Conservation (phyloP, 2,113 vertebrate genomes). For the Melospiza georgiana region DNA sequence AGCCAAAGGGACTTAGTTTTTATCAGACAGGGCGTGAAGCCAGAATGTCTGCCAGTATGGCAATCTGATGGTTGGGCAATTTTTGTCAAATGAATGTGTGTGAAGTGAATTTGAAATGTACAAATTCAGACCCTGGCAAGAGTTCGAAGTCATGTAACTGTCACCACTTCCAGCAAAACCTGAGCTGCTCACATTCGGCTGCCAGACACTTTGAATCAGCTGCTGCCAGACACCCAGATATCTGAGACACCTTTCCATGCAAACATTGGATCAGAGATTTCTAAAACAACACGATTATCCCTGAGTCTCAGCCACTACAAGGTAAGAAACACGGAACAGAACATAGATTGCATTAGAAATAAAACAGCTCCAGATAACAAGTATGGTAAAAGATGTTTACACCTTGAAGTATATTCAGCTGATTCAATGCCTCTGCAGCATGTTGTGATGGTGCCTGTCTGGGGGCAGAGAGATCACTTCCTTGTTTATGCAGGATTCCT, state of each 20-base stretch:
- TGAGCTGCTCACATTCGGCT: slow-evolving; percentile 28
- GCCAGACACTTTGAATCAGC: slow-evolving; percentile 58
- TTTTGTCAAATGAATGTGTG: not conserved
- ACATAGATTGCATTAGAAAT: not conserved
- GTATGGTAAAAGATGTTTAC: not conserved
- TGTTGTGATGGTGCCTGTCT: not conserved
- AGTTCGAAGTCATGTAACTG: slow-evolving; percentile 61
- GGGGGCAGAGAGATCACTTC: not conserved
- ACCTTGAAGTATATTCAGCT: not conserved
- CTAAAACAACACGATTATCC: slow-evolving; percentile 62
- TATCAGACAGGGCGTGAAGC: not conserved
- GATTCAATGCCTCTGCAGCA: not conserved
- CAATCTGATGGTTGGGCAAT: not conserved
- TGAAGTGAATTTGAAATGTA: slow-evolving; percentile 68
- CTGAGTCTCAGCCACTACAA: slow-evolving; percentile 39
- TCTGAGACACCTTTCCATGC: slow-evolving; percentile 53
- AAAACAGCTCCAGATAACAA: not conserved
- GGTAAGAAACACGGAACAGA: not conserved
- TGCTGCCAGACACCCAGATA: slow-evolving; percentile 37
- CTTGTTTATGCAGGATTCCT: not conserved
- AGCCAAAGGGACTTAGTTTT: not conserved
- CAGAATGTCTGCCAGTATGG: not conserved
- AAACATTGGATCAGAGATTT: slow-evolving; percentile 61
- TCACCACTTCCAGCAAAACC: slow-evolving; percentile 64
- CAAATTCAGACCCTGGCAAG: slow-evolving; percentile 57